Evolutionary conservation across 2,797 vertebrate genomes (phyloP).

Genomic region (Enteromius mattozi): DNA sequence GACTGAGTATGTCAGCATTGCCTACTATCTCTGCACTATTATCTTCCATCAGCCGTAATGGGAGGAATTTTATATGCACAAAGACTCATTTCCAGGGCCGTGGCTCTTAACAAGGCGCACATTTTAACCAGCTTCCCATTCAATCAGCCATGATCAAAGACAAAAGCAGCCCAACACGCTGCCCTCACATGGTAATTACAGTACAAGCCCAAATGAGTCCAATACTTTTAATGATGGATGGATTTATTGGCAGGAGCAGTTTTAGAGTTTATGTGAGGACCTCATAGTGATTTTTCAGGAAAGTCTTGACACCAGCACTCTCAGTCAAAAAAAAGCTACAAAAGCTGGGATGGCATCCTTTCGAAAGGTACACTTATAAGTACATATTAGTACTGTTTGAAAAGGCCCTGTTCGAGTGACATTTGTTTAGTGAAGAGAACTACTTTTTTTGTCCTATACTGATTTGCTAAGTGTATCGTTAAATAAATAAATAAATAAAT

Average conservation of each 20-base stretch:
- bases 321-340: not conserved
- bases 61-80: constrained; percentile 60
- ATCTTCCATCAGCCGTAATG: constrained; percentile 54
- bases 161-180: constrained; percentile 37
- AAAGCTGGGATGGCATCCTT: not conserved
- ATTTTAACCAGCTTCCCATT: constrained; percentile 65
- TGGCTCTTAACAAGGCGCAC: constrained; percentile 71
- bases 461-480: not conserved
- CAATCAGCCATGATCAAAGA: constrained; percentile 58
- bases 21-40: constrained; percentile 3
- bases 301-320: not conserved
- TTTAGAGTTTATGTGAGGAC: not conserved
- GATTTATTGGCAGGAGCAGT: constrained; percentile 4
- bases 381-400: too few species aligned
- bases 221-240: constrained; percentile 44
- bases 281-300: not conserved
- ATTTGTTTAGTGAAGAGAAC: not conserved
- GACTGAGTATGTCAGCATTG: constrained; percentile 14
- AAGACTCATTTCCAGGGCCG: constrained; percentile 68
- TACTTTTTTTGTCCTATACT: not conserved
- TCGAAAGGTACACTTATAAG: too few species aligned
- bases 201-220: constrained; percentile 26
- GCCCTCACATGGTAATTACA: constrained; percentile 48
- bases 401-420: not conserved
- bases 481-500: too few species aligned